Evolutionary conservation across 2,888 invertebrate genomes (phyloP).

Genomic region (Norana najaformis): DNA sequence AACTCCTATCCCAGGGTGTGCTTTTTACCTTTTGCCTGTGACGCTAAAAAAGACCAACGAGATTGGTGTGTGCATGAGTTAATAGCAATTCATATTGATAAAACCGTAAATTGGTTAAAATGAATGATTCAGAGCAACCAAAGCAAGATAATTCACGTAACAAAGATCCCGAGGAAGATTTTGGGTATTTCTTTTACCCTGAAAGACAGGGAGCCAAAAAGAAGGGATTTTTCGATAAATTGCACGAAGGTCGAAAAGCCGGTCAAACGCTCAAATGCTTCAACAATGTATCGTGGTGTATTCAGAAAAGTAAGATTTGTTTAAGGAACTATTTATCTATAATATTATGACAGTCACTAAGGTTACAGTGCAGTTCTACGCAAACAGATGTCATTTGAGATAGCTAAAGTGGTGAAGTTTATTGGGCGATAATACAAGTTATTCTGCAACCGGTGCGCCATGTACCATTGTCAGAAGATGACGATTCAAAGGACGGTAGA

Average conservation of each 20-base stretch:
- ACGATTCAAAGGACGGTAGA: neutral
- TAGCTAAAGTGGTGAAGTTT: neutral
- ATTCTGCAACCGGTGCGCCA: neutral
- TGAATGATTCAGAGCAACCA: neutral
- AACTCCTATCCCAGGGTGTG: too few species aligned
- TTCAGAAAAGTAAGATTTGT: constrained; percentile 68
- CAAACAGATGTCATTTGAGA: neutral
- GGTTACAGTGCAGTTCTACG: neutral
- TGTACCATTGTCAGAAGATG: neutral
- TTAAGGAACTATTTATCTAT: neutral
- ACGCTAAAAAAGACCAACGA: too few species aligned
- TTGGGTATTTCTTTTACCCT: constrained; percentile 46
- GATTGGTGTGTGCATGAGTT: too few species aligned
- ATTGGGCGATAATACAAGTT: neutral
- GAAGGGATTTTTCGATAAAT: constrained; percentile 18
- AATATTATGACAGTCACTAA: neutral
- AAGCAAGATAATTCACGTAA: neutral
- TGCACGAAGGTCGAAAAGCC: constrained; percentile 41
- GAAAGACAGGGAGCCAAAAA: constrained; percentile 33
- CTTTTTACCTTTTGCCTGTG: too few species aligned
- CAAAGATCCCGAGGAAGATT: constrained; percentile 41
- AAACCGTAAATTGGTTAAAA: neutral
- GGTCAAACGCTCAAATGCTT: constrained; percentile 72
- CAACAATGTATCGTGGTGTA: constrained; percentile 75
- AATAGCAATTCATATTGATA: neutral